Conservation (phyloP, 2,797 vertebrate species). For the Smutsia temminckii region DNA sequence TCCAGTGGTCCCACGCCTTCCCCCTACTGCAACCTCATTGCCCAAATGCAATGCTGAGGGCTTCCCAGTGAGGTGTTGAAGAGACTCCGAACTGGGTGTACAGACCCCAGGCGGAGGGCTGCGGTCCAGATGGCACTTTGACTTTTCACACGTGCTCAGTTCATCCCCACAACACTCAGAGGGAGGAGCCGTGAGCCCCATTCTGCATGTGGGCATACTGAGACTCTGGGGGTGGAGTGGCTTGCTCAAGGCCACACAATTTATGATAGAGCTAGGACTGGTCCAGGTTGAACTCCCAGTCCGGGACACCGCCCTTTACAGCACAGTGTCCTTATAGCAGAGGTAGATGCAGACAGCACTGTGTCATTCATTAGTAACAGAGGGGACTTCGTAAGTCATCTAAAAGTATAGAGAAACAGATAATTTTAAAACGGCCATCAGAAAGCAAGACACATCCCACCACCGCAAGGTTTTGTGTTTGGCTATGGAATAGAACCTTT, state of each 20-base stretch:
- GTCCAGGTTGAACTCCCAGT: background rate
- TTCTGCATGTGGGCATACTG: background rate
- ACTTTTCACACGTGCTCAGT: background rate
- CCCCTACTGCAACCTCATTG: fast-evolving
- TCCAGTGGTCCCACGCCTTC: background rate
- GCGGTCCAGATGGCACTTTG: fast-evolving
- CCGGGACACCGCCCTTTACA: background rate
- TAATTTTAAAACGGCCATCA: background rate
- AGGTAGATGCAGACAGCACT: background rate
- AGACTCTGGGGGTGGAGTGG: background rate
- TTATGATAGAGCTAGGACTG: background rate
- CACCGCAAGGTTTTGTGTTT: background rate
- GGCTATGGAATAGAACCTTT: background rate
- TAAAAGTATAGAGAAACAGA: background rate
- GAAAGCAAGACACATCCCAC: background rate
- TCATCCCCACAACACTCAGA: fast-evolving
- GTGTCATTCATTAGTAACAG: no score
- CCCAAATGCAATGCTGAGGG: background rate
- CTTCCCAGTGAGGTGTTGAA: background rate
- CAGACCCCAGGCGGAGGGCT: background rate
- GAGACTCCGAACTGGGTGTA: fast-evolving
- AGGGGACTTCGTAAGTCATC: background rate
- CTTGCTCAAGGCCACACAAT: background rate
- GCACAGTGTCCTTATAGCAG: background rate
- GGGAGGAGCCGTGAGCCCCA: background rate